These are phyloP conservation scores for Spicauda simplicius DNA, from an alignment of 2,888 invertebrate genomes.

Conservation along the genomic window DNA sequence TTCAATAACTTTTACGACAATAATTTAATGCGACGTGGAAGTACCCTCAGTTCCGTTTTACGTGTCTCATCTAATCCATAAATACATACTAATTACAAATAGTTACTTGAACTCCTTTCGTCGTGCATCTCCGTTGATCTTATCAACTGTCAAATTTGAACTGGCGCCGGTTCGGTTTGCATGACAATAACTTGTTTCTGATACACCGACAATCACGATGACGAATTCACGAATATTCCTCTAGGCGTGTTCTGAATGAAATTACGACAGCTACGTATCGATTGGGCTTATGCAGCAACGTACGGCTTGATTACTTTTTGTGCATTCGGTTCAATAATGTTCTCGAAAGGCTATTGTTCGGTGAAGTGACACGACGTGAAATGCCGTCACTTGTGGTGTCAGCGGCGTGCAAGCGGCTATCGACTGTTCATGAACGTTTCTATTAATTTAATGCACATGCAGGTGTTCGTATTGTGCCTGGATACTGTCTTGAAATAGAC, in stretches of 20 bases:
- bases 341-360: neutral
- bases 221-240: constrained; percentile 45
- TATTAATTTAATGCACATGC: constrained; percentile 15
- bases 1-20: too few species aligned
- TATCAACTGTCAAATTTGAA: constrained; percentile 30
- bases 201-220: constrained; percentile 43
- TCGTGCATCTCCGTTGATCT: constrained; percentile 20
- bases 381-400: neutral
- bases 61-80: neutral
- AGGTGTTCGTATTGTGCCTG: constrained; percentile 40
- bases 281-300: constrained; percentile 18
- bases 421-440: neutral
- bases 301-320: constrained; percentile 4
- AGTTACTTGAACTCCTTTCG: constrained; percentile 16
- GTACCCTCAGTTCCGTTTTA: too few species aligned
- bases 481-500: constrained; percentile 41
- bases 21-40: too few species aligned
- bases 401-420: neutral
- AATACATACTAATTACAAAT: neutral
- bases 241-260: constrained; percentile 44
- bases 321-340: constrained; percentile 10
- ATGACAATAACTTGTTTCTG: constrained; percentile 27
- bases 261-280: constrained; percentile 15
- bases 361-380: neutral
- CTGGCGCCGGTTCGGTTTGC: constrained; percentile 27